A percentile compares a stretch with the other conserved stretches of the same genome.
These are phyloP conservation scores for Abrostola triplasia DNA, from an alignment of 2,888 invertebrate species.

Conservation along the genomic window DNA sequence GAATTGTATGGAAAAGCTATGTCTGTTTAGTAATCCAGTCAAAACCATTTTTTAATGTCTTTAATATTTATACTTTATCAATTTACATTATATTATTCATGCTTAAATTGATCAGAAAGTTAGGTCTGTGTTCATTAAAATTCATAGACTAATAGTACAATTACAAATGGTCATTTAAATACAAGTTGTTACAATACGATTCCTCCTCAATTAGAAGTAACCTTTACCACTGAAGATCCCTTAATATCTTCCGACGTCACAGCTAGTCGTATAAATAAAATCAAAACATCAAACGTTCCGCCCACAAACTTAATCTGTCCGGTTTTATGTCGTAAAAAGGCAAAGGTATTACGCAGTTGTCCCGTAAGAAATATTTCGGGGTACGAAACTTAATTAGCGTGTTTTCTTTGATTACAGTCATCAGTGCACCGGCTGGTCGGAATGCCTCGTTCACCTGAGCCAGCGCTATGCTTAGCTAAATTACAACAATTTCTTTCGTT, in stretches of 20 bases:
- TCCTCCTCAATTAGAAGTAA: neutral
- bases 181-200: no score
- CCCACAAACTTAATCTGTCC: slow-evolving; percentile 38
- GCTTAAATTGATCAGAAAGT: no score
- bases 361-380: slow-evolving; percentile 73
- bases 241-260: neutral
- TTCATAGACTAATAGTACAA: neutral
- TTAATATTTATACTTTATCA: no score
- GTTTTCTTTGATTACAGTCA: slow-evolving; percentile 87
- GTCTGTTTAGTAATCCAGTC: no score
- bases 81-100: no score
- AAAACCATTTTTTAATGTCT: no score
- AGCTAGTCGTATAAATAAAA: neutral
- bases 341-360: slow-evolving; percentile 46
- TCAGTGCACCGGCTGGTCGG: slow-evolving; percentile 83
- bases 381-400: slow-evolving; percentile 84
- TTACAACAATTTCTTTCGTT: slow-evolving; percentile 78
- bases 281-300: slow-evolving; percentile 13
- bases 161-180: neutral
- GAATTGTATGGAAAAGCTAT: no score
- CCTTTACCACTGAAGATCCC: neutral
- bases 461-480: slow-evolving; percentile 74
- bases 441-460: slow-evolving; percentile 83
- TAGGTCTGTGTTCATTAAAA: no score
- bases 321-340: slow-evolving; percentile 56